These are phyloP conservation scores for Aspidiotus rigidus DNA, from an alignment of 2,888 invertebrate genomes.

Conservation along the genomic window DNA sequence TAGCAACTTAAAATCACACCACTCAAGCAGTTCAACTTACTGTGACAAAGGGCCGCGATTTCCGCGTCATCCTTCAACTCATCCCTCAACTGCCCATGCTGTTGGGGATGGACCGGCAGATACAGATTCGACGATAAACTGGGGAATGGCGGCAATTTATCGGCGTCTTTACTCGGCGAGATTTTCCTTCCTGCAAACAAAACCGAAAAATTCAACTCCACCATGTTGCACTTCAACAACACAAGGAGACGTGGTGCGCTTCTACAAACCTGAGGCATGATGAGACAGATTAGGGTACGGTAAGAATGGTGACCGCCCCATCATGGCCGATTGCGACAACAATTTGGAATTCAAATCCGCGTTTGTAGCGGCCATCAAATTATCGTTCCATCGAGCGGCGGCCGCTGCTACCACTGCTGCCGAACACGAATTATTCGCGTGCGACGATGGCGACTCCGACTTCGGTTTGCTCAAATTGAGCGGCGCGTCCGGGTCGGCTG, in stretches of 20 bases:
- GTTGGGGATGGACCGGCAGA: constrained; percentile 43
- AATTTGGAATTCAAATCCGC: constrained; percentile 46
- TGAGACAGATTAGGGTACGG: constrained; percentile 52
- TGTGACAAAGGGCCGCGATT: constrained; percentile 53
- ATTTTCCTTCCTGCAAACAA: constrained; percentile 37
- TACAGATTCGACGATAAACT: constrained; percentile 38
- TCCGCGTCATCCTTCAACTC: constrained; percentile 52
- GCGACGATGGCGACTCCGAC: constrained; percentile 38
- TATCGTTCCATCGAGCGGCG: constrained; percentile 37
- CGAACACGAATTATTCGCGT: constrained; percentile 28
- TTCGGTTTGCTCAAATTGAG: constrained; percentile 83
- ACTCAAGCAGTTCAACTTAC: constrained; percentile 43
- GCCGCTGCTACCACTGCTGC: background rate
- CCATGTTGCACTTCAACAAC: background rate
- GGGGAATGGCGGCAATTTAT: constrained; percentile 39
- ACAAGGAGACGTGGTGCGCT: background rate
- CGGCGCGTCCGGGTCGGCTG: constrained; percentile 67
- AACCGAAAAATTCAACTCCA: background rate
- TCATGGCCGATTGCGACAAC: constrained; percentile 52
- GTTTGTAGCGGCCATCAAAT: constrained; percentile 42
- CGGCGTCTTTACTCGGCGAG: constrained; percentile 39
- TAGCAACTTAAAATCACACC: background rate
- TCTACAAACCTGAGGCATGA: constrained; percentile 44
- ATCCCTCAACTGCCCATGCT: constrained; percentile 42
- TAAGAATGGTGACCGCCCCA: constrained; percentile 50